Evolutionary conservation across 2,888 invertebrate genomes (phyloP), one percentile per base, ranked within the genome.

Genomic region (Dioctria rufipes): DNA sequence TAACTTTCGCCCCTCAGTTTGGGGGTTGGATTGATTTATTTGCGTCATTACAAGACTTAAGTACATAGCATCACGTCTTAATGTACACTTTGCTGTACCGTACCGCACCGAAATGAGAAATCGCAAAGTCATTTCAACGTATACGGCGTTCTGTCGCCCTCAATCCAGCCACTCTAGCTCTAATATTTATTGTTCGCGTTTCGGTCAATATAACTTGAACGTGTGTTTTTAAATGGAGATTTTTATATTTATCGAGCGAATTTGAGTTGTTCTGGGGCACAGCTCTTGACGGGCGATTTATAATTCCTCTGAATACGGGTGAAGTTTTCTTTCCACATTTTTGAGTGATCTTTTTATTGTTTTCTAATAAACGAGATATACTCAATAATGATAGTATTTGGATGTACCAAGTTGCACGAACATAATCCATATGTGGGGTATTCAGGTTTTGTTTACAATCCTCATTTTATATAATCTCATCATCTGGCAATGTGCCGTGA

Each of bases 141-240:
- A 8, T 13, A 25, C 60, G 25, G 25, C 25, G 25, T n/a, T 25
- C 60, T 60, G 8, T 43, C 73, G 42, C 60, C 73, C 73, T 11
- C 39, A 25, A 6, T 43, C 13, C 4, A 60, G 13, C 40, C 54
- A 54, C n/a, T 54, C 39, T 13, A 43, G 42, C 60, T 60, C 58
- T 66, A 78, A 78, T 78, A 78, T 81, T 81, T 81, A 81, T 81
- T 75, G 79, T 67, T 75, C 60, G 49, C 75, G 81, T 81, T 80
- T 60, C 79, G 81, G 81, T 42, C 75, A 75, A 80, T 81, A 80
- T 80, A 81, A 54, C 43, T 42, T 39, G 79, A 75, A 81, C 81
- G 81, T 81, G 81, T 80, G 67, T 73, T 81, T 71, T 78, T 78
- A 65, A 81, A 71, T 78, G 73, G 73, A 75, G 49, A 6, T 63